These are phyloP conservation scores for Pammene fasciana DNA, from an alignment of 2,888 invertebrate genomes.

Conservation along the genomic window DNA sequence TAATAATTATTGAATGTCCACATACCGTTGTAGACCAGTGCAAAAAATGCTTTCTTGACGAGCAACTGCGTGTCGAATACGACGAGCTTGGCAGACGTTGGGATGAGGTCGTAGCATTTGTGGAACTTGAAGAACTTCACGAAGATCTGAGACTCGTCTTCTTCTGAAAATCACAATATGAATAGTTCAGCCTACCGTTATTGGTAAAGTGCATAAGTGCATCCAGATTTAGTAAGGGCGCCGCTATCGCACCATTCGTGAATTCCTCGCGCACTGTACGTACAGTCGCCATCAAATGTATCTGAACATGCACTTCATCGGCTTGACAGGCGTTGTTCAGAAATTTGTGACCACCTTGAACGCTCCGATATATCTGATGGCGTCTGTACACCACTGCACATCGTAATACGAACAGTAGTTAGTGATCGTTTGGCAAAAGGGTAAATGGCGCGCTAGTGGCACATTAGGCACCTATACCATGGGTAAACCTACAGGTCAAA, in stretches of 20 bases:
- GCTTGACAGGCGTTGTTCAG: too few species aligned
- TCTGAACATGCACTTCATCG: too few species aligned
- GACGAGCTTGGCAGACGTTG: slow-evolving; percentile 99
- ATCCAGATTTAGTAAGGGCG: background rate
- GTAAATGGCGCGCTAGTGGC: too few species aligned
- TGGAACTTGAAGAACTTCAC: slow-evolving; percentile 99
- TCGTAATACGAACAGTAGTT: too few species aligned
- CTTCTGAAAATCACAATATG: slow-evolving; percentile 86
- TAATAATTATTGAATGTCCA: slow-evolving; percentile 36
- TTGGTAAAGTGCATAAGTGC: background rate
- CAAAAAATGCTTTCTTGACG: slow-evolving; percentile 99
- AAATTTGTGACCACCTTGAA: too few species aligned
- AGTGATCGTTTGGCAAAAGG: too few species aligned
- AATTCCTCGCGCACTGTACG: background rate
- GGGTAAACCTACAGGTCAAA: too few species aligned
- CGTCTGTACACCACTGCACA: too few species aligned
- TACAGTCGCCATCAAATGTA: too few species aligned
- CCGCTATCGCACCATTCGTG: background rate
- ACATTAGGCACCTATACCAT: too few species aligned
- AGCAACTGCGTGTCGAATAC: slow-evolving; percentile 99
- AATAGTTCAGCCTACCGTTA: background rate
- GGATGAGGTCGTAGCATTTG: slow-evolving; percentile 99
- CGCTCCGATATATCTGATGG: too few species aligned
- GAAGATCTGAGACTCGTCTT: slow-evolving; percentile 98
- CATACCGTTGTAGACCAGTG: slow-evolving; percentile 98